Base-by-base conservation (phyloP, 2,888 invertebrate genomes). In the Laothoe populi region DNA sequence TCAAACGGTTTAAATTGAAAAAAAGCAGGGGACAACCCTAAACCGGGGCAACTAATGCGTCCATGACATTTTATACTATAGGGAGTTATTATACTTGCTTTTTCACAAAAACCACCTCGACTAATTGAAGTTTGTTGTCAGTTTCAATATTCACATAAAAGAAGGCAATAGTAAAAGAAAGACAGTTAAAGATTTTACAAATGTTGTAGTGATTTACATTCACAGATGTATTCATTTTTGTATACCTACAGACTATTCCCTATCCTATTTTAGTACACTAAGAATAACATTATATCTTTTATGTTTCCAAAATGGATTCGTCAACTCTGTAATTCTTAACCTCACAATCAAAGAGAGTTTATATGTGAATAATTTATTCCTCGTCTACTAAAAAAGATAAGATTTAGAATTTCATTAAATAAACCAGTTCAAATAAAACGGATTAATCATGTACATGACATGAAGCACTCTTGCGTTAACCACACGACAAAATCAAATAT, bases 1-100 rank as follows among this genome's bases (percentile, higher is more conserved):
- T 89, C 90, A 88, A 88, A 90, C 82, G 88, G 84, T 91, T 92
- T 90, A 92, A 92, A 92, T 90, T 92, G 90, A 90, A 90, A 91
- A 88, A 77, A 86, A 85, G 71, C 79, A 77, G 90, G 92, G 91
- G 87, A 87, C 88, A 88, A 84, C 90, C 92, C 91, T 86, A 86
- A 84, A 82, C 79, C 72, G 72, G 70, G 74, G 75, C 74, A 74
- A 78, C 75, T 79, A 82, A 84, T 82, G 81, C 80, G 78, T 74
- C 78, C 81, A 81, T 87, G 91, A 90, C 90, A 88, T 90, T 92
- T 88, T 87, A 85, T 84, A 85, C 86, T 86, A 84, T 77, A 77
- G 86, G 86, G 83, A 82, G 81, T 66, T 67, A 69, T 63, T 59
- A 70, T 64, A 68, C 63, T 61, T 61, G 63, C 53, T 61, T 63